Percentiles rank a stretch among this genome's conserved stretches.
Evolutionary conservation across 2,888 invertebrate species (phyloP).

Genomic region (Philhelius pedissequus): DNA sequence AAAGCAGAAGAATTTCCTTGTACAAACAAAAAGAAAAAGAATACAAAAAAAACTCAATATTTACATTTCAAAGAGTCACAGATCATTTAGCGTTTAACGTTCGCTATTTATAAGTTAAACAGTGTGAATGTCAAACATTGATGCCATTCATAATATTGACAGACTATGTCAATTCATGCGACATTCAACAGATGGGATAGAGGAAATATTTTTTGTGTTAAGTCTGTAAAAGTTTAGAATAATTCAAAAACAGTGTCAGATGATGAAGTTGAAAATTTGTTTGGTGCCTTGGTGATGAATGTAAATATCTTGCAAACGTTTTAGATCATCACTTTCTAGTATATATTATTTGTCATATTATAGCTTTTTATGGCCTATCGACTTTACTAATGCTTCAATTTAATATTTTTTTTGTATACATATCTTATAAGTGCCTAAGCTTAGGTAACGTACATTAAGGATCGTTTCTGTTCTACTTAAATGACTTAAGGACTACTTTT

Average conservation of each 20-base stretch:
- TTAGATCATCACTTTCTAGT: not conserved
- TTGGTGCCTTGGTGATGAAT: not conserved
- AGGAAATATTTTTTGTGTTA: slow-evolving; percentile 5
- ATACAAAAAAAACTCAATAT: not conserved
- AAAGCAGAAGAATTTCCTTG: slow-evolving; percentile 3
- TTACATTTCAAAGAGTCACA: slow-evolving; percentile 20
- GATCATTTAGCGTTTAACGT: slow-evolving; percentile 7
- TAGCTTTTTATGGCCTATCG: too few relatives aligned
- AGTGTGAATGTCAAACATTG: slow-evolving; percentile 60
- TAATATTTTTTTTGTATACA: too few relatives aligned
- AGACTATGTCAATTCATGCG: slow-evolving; percentile 20
- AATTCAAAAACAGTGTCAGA: not conserved
- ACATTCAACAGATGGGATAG: slow-evolving; percentile 27
- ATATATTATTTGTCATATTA: too few relatives aligned
- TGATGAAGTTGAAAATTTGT: not conserved
- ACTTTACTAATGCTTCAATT: too few relatives aligned
- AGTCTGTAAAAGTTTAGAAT: not conserved
- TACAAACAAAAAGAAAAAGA: not conserved
- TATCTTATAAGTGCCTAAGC: too few relatives aligned
- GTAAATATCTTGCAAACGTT: not conserved
- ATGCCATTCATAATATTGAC: slow-evolving; percentile 53
- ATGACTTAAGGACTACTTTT: too few relatives aligned
- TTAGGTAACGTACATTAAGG: too few relatives aligned
- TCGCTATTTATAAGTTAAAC: slow-evolving; percentile 6
- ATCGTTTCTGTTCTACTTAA: too few relatives aligned